A percentile compares a stretch with the other conserved stretches of the same genome.
phyloP scores from a whole-genome alignment of 64 coral and sea anemone genomes.

The Hydrozoanthus tunicans region DNA sequence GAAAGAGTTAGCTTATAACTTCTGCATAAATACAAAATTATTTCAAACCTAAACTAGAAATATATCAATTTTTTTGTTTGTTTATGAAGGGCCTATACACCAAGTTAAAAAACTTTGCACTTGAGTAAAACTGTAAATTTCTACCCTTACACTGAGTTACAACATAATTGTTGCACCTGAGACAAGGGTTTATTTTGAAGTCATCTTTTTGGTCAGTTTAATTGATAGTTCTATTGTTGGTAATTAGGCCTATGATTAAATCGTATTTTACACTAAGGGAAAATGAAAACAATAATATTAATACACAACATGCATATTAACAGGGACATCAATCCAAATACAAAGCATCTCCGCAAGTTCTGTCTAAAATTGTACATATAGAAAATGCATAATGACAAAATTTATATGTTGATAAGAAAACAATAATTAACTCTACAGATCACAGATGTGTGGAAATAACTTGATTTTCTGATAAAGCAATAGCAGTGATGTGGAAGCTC shows the following conservation, averaged over 20 bases:
- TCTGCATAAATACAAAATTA: background rate
- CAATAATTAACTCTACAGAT: constrained; percentile 27
- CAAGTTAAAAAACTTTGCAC: background rate
- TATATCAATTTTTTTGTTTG: too few relatives aligned
- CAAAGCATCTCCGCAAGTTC: background rate
- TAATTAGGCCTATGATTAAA: constrained; percentile 22
- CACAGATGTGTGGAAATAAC: constrained; percentile 29
- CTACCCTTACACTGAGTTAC: background rate
- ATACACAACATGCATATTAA: background rate
- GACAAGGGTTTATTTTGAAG: background rate
- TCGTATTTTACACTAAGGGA: constrained; percentile 4
- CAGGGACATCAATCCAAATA: background rate
- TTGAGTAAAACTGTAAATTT: background rate
- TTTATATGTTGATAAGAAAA: background rate
- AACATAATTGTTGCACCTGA: background rate
- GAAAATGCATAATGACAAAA: background rate
- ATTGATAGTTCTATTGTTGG: constrained; percentile 1
- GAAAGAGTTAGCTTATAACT: background rate
- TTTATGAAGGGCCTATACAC: too few relatives aligned
- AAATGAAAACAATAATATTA: constrained; percentile 35
- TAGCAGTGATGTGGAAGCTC: background rate
- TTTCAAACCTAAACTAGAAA: background rate
- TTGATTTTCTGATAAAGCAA: constrained; percentile 13
- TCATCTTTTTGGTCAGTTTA: constrained; percentile 9
- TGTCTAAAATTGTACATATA: background rate